Conservation (phyloP, 2,113 vertebrate species). For the Ailurus styani region DNA sequence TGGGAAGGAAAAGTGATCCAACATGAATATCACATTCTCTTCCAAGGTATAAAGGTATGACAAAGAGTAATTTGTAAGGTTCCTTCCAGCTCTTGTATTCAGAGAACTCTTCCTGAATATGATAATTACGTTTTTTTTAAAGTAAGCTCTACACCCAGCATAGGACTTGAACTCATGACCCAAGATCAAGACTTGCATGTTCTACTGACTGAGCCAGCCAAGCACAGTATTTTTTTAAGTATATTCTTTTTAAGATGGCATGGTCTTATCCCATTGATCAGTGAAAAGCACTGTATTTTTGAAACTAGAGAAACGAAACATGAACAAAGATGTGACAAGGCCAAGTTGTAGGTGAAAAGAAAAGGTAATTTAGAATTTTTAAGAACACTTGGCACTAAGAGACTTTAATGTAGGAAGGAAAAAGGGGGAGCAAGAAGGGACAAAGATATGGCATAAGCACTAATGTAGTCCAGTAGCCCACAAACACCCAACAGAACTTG, state of each 20-base stretch:
- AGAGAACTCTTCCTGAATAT: not conserved
- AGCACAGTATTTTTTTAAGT: not conserved
- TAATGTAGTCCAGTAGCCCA: not conserved
- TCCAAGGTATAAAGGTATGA: not conserved
- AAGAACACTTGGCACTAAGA: not conserved
- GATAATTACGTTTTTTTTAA: not conserved
- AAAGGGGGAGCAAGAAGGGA: not conserved
- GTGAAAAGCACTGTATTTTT: not conserved
- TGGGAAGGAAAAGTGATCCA: not conserved
- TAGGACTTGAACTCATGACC: not conserved
- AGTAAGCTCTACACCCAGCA: not conserved
- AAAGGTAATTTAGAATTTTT: slow-evolving; percentile 8
- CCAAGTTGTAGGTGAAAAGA: not conserved
- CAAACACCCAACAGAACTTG: not conserved
- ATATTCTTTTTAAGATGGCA: not conserved
- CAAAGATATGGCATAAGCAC: not conserved
- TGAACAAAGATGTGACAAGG: not conserved
- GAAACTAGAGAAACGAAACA: slow-evolving; percentile 10
- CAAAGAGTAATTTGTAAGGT: slow-evolving; percentile 10
- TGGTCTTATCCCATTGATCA: not conserved
- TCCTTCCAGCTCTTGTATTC: not conserved
- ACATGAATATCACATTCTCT: not conserved
- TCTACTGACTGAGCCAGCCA: not conserved
- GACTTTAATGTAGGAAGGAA: not conserved
- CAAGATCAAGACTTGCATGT: not conserved